Evolutionary conservation across 2,888 invertebrate species (phyloP).

Genomic region (Stegophylla sp.): DNA sequence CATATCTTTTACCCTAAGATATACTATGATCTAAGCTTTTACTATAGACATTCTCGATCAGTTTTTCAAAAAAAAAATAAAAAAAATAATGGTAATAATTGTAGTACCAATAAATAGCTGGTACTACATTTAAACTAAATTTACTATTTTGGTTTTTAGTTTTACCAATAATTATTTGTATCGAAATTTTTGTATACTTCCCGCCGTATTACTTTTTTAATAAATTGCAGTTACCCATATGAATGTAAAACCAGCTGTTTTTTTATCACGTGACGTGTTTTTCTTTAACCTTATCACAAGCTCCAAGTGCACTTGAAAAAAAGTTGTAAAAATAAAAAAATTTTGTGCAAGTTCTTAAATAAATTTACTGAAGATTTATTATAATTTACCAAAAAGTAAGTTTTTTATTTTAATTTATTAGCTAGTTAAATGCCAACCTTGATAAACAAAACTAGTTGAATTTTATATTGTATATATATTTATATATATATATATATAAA

Average conservation of each 20-base stretch:
- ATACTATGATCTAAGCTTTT: no score
- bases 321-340: conserved; percentile 44
- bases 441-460: conserved; percentile 9
- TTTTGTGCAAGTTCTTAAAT: conserved; percentile 29
- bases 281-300: conserved; percentile 59
- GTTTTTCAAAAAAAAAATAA: no score
- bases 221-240: conserved; percentile 27
- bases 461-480: no score
- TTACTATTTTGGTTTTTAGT: no score
- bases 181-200: neutral
- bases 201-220: conserved; percentile 43
- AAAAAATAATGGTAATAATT: no score
- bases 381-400: conserved; percentile 40
- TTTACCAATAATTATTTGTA: conserved; percentile 4
- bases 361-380: conserved; percentile 37
- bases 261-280: conserved; percentile 59
- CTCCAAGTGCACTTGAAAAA: conserved; percentile 58
- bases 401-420: conserved; percentile 6
- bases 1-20: no score
- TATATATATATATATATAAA: no score
- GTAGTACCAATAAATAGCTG: no score
- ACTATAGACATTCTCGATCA: no score
- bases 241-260: conserved; percentile 40
- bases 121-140: no score
- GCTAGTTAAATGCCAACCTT: neutral